These are phyloP conservation scores for Pyrrhosoma nymphula DNA, from an alignment of 2,888 invertebrate species.

Conservation along the genomic window DNA sequence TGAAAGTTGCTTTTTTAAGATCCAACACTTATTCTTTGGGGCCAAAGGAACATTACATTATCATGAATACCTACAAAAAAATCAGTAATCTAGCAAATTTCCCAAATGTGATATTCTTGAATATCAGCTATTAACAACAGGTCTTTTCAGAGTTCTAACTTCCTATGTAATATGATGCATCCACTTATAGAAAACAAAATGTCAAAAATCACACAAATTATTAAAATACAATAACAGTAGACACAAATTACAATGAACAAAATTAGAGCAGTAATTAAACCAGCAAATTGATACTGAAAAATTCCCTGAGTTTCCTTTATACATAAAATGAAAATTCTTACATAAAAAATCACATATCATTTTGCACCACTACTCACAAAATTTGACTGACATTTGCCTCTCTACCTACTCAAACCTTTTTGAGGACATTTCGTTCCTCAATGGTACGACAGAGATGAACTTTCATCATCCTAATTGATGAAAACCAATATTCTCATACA, in stretches of 20 bases:
- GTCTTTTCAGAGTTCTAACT: conserved; percentile 38
- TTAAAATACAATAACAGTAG: conserved; percentile 65
- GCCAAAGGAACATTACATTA: conserved; percentile 15
- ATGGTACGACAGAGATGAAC: conserved; percentile 40
- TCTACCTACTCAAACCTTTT: conserved; percentile 28
- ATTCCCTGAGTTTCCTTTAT: conserved; percentile 68
- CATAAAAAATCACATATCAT: conserved; percentile 45
- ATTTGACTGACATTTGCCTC: conserved; percentile 59
- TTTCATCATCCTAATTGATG: conserved; percentile 10
- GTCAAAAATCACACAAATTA: conserved; percentile 63
- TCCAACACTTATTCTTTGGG: conserved; percentile 14
- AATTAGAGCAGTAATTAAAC: conserved; percentile 67
- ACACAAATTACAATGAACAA: conserved; percentile 62
- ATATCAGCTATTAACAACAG: conserved; percentile 36
- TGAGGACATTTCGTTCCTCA: conserved; percentile 31
- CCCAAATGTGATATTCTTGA: conserved; percentile 51
- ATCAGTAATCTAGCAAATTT: conserved; percentile 7
- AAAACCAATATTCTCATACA: conserved; percentile 40
- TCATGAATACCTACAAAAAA: conserved; percentile 28
- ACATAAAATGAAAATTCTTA: conserved; percentile 65
- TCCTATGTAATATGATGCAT: conserved; percentile 63
- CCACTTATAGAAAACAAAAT: conserved; percentile 60
- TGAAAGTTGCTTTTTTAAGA: neutral
- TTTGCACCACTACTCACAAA: conserved; percentile 50
- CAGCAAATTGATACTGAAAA: conserved; percentile 68